Conservation (phyloP, 2,113 vertebrate genomes). For the Terrapene triunguis region DNA sequence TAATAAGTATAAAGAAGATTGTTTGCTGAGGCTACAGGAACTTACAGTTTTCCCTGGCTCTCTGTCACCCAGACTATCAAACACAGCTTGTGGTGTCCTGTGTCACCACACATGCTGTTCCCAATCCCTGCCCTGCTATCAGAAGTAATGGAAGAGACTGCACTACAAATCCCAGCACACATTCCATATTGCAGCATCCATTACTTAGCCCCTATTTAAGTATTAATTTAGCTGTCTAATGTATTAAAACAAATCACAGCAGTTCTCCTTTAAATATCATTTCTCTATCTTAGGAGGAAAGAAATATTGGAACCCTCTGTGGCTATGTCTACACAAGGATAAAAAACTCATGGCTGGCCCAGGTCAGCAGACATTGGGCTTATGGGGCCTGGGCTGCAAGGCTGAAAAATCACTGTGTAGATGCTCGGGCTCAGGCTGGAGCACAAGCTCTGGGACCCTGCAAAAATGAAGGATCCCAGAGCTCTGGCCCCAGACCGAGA, state of each 20-base stretch:
- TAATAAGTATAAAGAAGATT: neutral
- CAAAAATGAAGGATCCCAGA: neutral
- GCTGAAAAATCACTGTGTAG: neutral
- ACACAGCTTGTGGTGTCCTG: neutral
- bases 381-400: neutral
- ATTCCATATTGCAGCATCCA: neutral
- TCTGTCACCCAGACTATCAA: neutral
- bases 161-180: neutral
- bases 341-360: neutral
- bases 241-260: neutral
- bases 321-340: neutral
- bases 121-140: neutral
- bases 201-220: neutral
- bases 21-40: neutral
- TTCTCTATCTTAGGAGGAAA: neutral
- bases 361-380: neutral
- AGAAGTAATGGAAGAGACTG: neutral
- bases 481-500: neutral
- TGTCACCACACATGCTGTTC: neutral
- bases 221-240: neutral
- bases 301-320: neutral
- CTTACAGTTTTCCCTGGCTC: neutral
- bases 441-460: neutral
- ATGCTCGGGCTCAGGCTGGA: neutral
- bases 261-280: neutral